Evolutionary conservation across 2,888 invertebrate species (phyloP).

Genomic region (Linnaemya tessellans): DNA sequence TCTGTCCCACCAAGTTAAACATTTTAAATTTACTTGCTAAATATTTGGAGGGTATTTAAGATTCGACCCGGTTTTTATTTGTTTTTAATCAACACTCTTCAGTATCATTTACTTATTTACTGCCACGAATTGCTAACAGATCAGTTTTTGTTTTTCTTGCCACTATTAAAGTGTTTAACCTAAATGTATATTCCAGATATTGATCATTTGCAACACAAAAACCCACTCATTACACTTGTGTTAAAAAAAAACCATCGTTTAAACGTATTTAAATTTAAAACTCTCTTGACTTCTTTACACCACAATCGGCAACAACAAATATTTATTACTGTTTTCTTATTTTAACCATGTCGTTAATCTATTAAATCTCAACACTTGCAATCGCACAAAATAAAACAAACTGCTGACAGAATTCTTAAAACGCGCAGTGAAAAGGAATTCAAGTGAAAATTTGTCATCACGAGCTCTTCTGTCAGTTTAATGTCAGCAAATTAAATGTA

Average conservation of each 20-base stretch:
- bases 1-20: too few species aligned
- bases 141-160: not conserved
- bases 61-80: too few species aligned
- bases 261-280: conserved; percentile 4
- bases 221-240: not conserved
- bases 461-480: conserved; percentile 70
- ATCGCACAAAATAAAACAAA: conserved; percentile 43
- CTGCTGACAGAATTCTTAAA: conserved; percentile 28
- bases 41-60: too few species aligned
- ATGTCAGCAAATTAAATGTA: conserved; percentile 73
- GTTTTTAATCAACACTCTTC: not conserved
- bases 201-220: not conserved
- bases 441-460: conserved; percentile 62
- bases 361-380: conserved; percentile 66
- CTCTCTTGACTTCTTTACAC: conserved; percentile 13
- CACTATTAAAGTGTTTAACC: not conserved
- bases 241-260: not conserved
- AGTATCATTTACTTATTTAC: not conserved
- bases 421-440: conserved; percentile 54
- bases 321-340: conserved; percentile 47
- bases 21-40: too few species aligned
- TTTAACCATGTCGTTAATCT: conserved; percentile 64
- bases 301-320: not conserved
- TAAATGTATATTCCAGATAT: conserved; percentile 4
- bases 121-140: not conserved